Evolutionary conservation across 2,888 invertebrate species (phyloP).

Genomic region (Drosophila anomelani): DNA sequence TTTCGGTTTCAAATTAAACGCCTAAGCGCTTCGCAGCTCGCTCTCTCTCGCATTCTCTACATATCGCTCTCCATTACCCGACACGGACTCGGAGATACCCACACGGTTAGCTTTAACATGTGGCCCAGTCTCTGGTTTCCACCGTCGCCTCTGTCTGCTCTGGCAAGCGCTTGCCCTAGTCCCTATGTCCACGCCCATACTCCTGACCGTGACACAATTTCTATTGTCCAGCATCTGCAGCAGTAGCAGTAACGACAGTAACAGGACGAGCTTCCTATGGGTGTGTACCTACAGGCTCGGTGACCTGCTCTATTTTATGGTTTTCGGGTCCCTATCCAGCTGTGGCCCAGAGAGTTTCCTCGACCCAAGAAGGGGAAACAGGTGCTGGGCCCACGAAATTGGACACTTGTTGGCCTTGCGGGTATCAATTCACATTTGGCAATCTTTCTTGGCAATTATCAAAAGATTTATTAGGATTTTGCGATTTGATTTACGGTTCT

Average conservation of each 20-base stretch:
- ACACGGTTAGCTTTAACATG: slow-evolving; percentile 51
- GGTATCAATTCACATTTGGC: slow-evolving; percentile 2
- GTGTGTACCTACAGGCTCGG: slow-evolving; percentile 29
- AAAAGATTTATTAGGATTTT: slow-evolving; percentile 3
- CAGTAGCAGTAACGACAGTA: slow-evolving; percentile 23
- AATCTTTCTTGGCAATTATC: slow-evolving; percentile 4
- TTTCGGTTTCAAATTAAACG: slow-evolving; percentile 77
- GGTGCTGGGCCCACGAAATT: slow-evolving; percentile 19
- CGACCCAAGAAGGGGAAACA: slow-evolving; percentile 10
- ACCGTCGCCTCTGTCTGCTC: background rate
- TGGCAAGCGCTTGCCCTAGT: slow-evolving; percentile 6
- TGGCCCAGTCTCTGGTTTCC: slow-evolving; percentile 47
- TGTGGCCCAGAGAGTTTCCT: slow-evolving; percentile 12
- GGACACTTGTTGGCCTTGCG: slow-evolving; percentile 32
- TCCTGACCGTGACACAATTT: slow-evolving; percentile 81
- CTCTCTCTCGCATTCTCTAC: slow-evolving; percentile 21
- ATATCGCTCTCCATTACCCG: slow-evolving; percentile 14
- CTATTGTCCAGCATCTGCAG: slow-evolving; percentile 59
- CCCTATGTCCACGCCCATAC: slow-evolving; percentile 53
- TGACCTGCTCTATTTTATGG: slow-evolving; percentile 45
- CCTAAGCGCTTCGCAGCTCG: slow-evolving; percentile 39
- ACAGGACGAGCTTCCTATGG: slow-evolving; percentile 39
- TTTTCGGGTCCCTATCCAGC: slow-evolving; percentile 11
- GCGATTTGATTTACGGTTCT: slow-evolving; percentile 3
- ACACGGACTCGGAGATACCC: slow-evolving; percentile 37